Percentiles rank a stretch among this genome's conserved stretches.
These are phyloP conservation scores for Capitulum mitella DNA, from an alignment of 2,888 invertebrate genomes.

Conservation along the genomic window DNA sequence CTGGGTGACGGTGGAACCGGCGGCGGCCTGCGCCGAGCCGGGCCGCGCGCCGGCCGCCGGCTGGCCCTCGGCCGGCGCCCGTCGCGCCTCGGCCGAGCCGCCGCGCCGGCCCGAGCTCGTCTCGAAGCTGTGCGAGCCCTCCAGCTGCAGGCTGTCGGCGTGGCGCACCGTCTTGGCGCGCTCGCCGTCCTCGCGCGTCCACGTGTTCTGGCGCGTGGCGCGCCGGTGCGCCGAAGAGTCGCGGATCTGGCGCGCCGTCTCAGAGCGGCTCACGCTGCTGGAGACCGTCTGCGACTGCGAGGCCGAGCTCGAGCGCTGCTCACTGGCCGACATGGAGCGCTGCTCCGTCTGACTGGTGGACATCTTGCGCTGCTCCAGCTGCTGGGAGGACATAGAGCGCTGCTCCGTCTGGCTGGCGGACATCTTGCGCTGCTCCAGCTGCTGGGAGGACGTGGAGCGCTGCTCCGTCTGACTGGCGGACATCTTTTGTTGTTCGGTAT, in stretches of 20 bases:
- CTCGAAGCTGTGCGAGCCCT: slow-evolving; percentile 18
- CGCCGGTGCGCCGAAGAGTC: slow-evolving; percentile 18
- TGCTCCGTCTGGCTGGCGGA: not conserved
- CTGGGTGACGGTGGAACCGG: not conserved
- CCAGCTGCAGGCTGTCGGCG: not conserved
- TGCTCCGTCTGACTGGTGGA: not conserved
- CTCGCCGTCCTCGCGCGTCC: slow-evolving; percentile 65
- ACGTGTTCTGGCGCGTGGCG: slow-evolving; percentile 56
- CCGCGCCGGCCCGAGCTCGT: slow-evolving; percentile 8
- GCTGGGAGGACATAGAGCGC: not conserved
- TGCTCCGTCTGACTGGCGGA: not conserved
- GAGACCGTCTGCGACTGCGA: not conserved
- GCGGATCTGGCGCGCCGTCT: not conserved
- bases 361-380: not conserved
- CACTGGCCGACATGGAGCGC: not conserved
- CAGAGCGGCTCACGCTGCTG: not conserved
- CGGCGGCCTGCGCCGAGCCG: not conserved
- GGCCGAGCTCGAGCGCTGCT: not conserved
- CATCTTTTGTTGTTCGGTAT: not conserved
- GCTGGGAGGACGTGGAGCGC: too few relatives aligned
- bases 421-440: not conserved
- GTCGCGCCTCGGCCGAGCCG: too few relatives aligned
- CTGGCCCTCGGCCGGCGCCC: not conserved
- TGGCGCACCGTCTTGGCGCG: not conserved
- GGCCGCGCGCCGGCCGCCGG: not conserved